Base-by-base conservation (phyloP, 2,797 vertebrate genomes). In the Apogon talboti region DNA sequence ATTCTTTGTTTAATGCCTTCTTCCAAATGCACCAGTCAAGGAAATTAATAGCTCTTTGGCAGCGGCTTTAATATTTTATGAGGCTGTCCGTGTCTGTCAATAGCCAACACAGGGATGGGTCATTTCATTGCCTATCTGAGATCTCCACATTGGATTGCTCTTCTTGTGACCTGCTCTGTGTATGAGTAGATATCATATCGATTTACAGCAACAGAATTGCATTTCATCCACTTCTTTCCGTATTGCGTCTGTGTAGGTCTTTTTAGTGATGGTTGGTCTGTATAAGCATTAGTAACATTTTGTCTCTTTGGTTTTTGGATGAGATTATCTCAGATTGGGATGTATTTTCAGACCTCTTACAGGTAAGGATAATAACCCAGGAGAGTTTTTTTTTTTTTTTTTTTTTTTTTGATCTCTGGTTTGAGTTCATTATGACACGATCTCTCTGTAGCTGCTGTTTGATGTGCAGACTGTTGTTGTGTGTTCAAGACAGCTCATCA, bases 1-100 rank as follows among this genome's bases (percentile, higher is more conserved):
- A 56, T 35, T 35, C 41, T 65, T 49, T 71, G 21, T 60, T 38
- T 24, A 9, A 78, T 74, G 48, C 58, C 48, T 55, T 33, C 58
- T 43, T 18, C 56, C 75, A 58, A 75, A 71, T 11, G 28, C 47
- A 55, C 12, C 75, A 63, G 56, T 78, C 72, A 24, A 37, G 56
- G 46, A 71, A 69, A 85, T 82, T 69, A 83, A 83, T 79, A 66
- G 64, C 70, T 68, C 70, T 75, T 78, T 64, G 71, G 77, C 70
- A 61, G 11, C 16, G 64, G 18, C 58, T 66, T 83, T 61, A 79
- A 87, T 87, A 78, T 79, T 86, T 84, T 12, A 86, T 82, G 74
- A 86, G 63, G 19, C 21, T 24, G 53, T 30, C n/a, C 43, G 51
- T 50, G 54, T 68, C 45, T 73, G 59, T 66, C 28, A 12, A 3